Evolutionary conservation across 1,140 invertebrate species (phyloP), one percentile per base, ranked within the genome.

Genomic region (Drosophila insularis): DNA sequence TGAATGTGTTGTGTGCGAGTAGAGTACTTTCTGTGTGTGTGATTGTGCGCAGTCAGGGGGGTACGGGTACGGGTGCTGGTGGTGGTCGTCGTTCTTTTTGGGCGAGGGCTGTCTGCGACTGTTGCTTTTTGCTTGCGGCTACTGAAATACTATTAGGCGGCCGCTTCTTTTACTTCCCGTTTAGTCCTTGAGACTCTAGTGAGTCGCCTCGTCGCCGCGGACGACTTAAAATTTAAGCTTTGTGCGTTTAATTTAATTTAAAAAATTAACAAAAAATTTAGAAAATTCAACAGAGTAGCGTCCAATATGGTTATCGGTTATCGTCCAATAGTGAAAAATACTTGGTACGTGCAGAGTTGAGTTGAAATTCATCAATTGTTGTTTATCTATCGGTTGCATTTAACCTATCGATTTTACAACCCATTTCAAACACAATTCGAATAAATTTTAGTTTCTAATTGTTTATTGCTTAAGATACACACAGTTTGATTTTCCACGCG

Each of bases 241-340:
- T 85, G 81, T 85, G 81, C 81, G 81, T 81, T 85, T 54, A 59
- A 55, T 77, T 76, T 53, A 55, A 63, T 71, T 86, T 84, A 62
- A 68, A 68, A 69, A 70, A 37, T 60, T 60, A 32, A 67, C 66
- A 78, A 72, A 78, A 73, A 74, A 72, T 70, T 63, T 21, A 56
- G 70, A 76, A 81, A 75, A 87, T 85, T 85, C 43, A 50, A 50
- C 43, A 50, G 43, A 50, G 43, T 50, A 50, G 43, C 43, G 43
- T 50, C 43, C 43, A 50, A 50, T 50, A 50, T 50, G 43, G 43
- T 50, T 50, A 50, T 50, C 43, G 43, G 43, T 21, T 72, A 63
- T 59, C 46, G 17, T 40, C 46, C 35, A 37, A 31, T n/a, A 11
- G 13, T 37, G 17, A 4, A 14, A n/a, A 54, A 59, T 17, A 35